These are phyloP conservation scores for Dione vanillae DNA, from an alignment of 2,888 invertebrate species.

Conservation along the genomic window DNA sequence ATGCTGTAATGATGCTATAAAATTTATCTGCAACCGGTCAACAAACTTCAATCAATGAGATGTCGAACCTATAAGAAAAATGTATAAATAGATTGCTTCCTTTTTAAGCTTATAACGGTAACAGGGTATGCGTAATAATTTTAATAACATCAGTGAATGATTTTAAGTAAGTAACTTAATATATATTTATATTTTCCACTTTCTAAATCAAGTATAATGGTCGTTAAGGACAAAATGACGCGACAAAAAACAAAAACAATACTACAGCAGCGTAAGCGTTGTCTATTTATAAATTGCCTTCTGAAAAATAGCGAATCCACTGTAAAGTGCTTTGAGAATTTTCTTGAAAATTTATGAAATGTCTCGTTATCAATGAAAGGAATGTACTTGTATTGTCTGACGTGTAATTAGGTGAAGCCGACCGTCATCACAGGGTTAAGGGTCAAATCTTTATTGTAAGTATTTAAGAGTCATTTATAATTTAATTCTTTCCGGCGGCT, in stretches of 20 bases:
- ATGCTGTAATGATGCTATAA: slow-evolving; percentile 22
- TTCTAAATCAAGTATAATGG: background rate
- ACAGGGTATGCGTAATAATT: background rate
- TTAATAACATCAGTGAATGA: too few species aligned
- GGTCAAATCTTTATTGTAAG: slow-evolving; percentile 40
- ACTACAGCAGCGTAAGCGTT: background rate
- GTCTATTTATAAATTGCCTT: slow-evolving; percentile 8
- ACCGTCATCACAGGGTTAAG: slow-evolving; percentile 35
- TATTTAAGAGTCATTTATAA: slow-evolving; percentile 32
- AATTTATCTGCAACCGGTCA: slow-evolving; percentile 26
- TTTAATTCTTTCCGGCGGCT: background rate
- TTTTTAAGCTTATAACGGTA: background rate
- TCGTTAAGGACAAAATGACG: background rate
- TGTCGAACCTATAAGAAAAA: slow-evolving; percentile 9
- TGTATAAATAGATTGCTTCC: background rate
- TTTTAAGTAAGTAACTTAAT: too few species aligned
- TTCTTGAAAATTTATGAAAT: slow-evolving; percentile 20
- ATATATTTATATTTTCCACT: too few species aligned
- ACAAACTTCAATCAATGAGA: slow-evolving; percentile 32
- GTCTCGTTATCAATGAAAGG: background rate
- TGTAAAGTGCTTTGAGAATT: background rate
- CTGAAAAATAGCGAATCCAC: background rate
- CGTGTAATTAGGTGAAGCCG: slow-evolving; percentile 35
- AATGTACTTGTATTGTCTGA: slow-evolving; percentile 12
- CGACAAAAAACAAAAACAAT: background rate